Percentiles rank a stretch among this genome's conserved stretches.
Conservation (phyloP, 2,797 vertebrate species). For the Coluber constrictor region DNA sequence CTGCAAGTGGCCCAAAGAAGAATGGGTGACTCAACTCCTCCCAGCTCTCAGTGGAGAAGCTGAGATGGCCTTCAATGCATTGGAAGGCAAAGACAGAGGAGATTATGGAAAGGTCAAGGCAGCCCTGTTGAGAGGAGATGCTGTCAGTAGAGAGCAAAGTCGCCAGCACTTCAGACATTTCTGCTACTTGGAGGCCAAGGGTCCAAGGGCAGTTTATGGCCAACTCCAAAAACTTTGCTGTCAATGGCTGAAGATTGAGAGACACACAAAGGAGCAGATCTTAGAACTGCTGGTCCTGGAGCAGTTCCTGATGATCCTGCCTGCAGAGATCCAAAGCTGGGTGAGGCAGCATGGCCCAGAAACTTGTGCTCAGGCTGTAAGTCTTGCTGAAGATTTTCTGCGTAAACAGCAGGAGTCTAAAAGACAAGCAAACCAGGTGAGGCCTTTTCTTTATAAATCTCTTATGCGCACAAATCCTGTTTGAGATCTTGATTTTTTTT, state of each 20-base stretch:
- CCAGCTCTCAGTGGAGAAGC: background rate
- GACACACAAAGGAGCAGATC: slow-evolving; percentile 12
- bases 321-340: background rate
- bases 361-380: background rate
- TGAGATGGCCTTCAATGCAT: background rate
- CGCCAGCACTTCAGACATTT: slow-evolving; percentile 1
- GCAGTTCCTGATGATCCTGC: slow-evolving; percentile 5
- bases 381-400: background rate
- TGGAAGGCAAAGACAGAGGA: background rate
- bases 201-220: background rate
- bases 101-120: background rate
- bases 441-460: too few species aligned
- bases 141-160: background rate
- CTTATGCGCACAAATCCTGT: background rate
- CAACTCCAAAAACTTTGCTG: background rate
- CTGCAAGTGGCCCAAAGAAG: slow-evolving; percentile 6
- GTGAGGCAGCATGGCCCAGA: background rate
- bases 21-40: background rate
- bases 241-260: slow-evolving; percentile 4
- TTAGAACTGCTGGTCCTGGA: slow-evolving; percentile 5
- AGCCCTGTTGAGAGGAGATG: background rate
- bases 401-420: background rate
- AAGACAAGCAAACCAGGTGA: background rate
- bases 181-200: slow-evolving; percentile 8
- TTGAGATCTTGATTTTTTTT: background rate